Conservation (phyloP, 2,113 vertebrate genomes). For the Isurus oxyrinchus region DNA sequence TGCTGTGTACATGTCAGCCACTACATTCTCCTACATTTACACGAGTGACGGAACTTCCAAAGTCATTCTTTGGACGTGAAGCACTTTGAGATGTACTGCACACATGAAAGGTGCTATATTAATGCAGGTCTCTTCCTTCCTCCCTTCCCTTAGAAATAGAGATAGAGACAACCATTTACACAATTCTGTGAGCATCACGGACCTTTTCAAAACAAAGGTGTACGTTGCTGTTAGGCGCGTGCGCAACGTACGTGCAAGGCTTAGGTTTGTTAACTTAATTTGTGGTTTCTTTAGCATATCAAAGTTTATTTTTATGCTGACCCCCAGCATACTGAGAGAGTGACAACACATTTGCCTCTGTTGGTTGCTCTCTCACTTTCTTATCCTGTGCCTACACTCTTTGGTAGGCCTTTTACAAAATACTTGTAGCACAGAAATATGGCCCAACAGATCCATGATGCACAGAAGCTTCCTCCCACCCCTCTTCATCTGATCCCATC, state of each 20-base stretch:
- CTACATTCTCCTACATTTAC: neutral
- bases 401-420: neutral
- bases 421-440: neutral
- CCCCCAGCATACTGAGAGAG: too few species aligned
- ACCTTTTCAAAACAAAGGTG: neutral
- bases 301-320: neutral
- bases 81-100: neutral
- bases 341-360: neutral
- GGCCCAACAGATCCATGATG: neutral
- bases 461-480: too few species aligned
- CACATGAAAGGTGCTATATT: neutral
- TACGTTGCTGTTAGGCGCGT: neutral
- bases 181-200: neutral
- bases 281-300: neutral
- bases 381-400: neutral
- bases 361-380: neutral
- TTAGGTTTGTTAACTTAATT: neutral
- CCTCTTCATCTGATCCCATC: too few species aligned
- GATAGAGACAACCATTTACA: neutral
- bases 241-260: neutral
- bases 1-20: neutral
- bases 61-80: neutral
- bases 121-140: neutral
- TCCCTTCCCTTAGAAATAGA: neutral
- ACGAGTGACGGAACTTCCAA: neutral